These are phyloP conservation scores for Cheilosia pagana DNA, from an alignment of 2,888 invertebrate genomes.

Conservation along the genomic window DNA sequence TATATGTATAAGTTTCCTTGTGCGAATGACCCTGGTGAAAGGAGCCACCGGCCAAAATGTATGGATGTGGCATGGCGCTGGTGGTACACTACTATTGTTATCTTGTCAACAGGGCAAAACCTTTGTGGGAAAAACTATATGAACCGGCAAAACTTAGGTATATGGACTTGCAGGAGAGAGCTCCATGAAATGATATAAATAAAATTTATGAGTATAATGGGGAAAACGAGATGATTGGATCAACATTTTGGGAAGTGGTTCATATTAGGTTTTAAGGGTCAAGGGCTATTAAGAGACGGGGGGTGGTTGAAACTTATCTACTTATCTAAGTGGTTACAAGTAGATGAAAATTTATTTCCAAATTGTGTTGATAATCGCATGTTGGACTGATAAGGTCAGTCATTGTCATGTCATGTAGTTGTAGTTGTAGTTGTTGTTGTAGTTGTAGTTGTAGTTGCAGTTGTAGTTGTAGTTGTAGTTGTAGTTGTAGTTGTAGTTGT, in stretches of 20 bases:
- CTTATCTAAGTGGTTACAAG: too few species aligned
- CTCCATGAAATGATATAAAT: not conserved
- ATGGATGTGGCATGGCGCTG: slow-evolving; percentile 14
- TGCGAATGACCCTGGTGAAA: slow-evolving; percentile 19
- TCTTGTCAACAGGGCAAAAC: slow-evolving; percentile 45
- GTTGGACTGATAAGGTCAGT: too few species aligned
- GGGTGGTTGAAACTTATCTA: too few species aligned
- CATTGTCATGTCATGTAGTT: too few species aligned
- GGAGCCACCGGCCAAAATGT: slow-evolving; percentile 17
- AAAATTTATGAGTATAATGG: not conserved
- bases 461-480: too few species aligned
- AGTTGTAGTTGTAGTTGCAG: too few species aligned
- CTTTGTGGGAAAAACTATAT: not conserved
- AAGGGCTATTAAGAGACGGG: not conserved
- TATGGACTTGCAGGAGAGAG: not conserved
- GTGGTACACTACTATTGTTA: slow-evolving; percentile 12
- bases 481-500: too few species aligned
- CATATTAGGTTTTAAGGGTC: not conserved
- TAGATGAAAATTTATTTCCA: too few species aligned
- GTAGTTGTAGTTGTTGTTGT: too few species aligned
- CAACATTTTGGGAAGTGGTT: not conserved
- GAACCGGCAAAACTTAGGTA: too few species aligned
- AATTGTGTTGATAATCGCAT: too few species aligned
- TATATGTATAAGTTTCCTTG: slow-evolving; percentile 15
- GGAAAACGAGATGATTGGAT: slow-evolving; percentile 15